Evolutionary conservation across 2,888 invertebrate genomes (phyloP).

Genomic region (Tineola bisselliella): DNA sequence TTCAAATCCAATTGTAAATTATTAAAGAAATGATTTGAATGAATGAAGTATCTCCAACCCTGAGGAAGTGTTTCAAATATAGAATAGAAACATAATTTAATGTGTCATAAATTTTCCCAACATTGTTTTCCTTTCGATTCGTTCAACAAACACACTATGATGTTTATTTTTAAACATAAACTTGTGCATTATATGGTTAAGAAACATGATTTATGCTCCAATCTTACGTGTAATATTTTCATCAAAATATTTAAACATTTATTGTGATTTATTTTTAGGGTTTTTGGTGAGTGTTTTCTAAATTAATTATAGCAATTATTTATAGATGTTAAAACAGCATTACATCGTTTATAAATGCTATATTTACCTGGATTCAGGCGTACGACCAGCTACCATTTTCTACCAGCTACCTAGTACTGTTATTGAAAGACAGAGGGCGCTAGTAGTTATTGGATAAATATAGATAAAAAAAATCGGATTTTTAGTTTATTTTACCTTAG

Average conservation of each 20-base stretch:
- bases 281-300: background rate
- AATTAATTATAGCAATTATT: background rate
- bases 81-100: background rate
- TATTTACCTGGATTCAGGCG: too few relatives aligned
- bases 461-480: too few relatives aligned
- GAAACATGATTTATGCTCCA: background rate
- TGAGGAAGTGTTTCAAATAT: background rate
- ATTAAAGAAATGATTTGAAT: background rate
- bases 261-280: background rate
- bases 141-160: background rate
- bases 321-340: too few relatives aligned
- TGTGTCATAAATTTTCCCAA: background rate
- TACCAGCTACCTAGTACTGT: too few relatives aligned
- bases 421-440: too few relatives aligned
- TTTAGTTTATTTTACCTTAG: too few relatives aligned
- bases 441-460: too few relatives aligned
- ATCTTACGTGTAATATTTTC: background rate
- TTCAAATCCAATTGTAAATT: too few relatives aligned
- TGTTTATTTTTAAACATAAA: background rate
- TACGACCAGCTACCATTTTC: too few relatives aligned
- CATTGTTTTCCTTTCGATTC: slow-evolving; percentile 5
- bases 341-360: too few relatives aligned
- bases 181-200: background rate
- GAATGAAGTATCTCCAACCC: background rate
- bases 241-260: slow-evolving; percentile 1